Evolutionary conservation across 1,140 invertebrate species (phyloP), one percentile per base, ranked within the genome.

Genomic region (Pseudobourletiella spinata): DNA sequence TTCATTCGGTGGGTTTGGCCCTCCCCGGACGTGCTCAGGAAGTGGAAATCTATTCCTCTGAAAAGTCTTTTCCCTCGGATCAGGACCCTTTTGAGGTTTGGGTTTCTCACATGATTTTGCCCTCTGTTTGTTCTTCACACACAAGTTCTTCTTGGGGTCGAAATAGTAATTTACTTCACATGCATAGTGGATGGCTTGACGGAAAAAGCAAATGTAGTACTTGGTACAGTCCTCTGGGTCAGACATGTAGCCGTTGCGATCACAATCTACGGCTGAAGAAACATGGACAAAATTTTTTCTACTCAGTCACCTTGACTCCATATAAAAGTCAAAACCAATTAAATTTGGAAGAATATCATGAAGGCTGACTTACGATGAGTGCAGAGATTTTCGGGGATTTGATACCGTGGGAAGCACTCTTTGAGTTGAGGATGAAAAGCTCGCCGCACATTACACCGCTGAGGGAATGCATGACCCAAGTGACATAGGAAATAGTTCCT

Each of bases 181-280:
- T 4, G 43, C 25, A 11, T 44, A 69, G 54, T 69, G 67, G 29
- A 22, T 46, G 20, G 57, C 59, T 48, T 57, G 51, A n/a, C 48
- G 18, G 32, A 52, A 69, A 29, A 61, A 66, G 48, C 67, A 69
- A 3, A 69, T 22, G 43, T 55, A 69, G 48, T 66, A 69, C 30
- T 61, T 66, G 11, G 64, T 61, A 29, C 67, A 69, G 28, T 69
- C 67, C 2, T 69, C 48, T 3, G 64, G 64, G 56, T 69, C 64
- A n/a, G 28, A 32, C 11, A 64, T 30, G 32, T 59, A 66, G 6
- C 48, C 48, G 29, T 66, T 66, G 4, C 20, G 43, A 2, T 48
- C 56, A 42, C 67, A 69, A 16, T 62, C 20, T 15, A 64, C 55
- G 32, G 62, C 67, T 69, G 46, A 39, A 61, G 54, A 42, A n/a